These are phyloP conservation scores for Terrapene triunguis DNA, from an alignment of 2,113 vertebrate genomes.

Conservation along the genomic window DNA sequence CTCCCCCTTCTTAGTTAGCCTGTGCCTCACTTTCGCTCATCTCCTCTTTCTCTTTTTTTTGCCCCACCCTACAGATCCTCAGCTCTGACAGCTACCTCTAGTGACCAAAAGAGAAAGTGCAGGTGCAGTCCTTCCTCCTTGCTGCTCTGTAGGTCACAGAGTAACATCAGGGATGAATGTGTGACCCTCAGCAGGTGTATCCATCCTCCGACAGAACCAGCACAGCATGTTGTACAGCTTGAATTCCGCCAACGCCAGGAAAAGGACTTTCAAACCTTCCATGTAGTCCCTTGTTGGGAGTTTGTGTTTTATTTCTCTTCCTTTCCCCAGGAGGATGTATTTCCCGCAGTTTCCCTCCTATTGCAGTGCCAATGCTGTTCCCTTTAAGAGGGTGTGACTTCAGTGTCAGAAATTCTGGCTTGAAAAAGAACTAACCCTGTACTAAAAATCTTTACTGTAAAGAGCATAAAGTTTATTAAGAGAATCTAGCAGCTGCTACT, in stretches of 20 bases:
- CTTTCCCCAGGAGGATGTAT: not conserved
- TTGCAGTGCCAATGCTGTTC: not conserved
- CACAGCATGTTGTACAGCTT: not conserved
- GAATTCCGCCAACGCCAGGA: not conserved
- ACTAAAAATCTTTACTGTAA: not conserved
- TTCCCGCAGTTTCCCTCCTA: not conserved
- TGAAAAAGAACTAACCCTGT: not conserved
- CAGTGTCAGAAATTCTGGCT: not conserved
- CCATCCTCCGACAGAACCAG: not conserved
- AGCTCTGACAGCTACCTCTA: not conserved
- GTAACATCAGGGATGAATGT: accelerated
- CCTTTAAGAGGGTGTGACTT: not conserved
- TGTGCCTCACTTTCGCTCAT: not conserved
- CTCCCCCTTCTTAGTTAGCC: not conserved
- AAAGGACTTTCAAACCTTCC: not conserved
- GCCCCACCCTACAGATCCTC: not conserved
- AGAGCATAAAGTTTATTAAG: constrained; percentile 12
- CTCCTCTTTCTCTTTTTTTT: not conserved
- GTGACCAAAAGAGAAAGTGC: not conserved
- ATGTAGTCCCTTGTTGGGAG: not conserved
- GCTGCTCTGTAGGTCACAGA: not conserved
- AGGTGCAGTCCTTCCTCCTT: not conserved
- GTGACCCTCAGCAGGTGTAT: not conserved
- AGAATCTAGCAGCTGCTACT: not conserved
- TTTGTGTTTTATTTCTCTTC: not conserved